phyloP scores from a whole-genome alignment of 30 jellyfish, hydroid and myxozoan species.

The Euphysa ruthae region DNA sequence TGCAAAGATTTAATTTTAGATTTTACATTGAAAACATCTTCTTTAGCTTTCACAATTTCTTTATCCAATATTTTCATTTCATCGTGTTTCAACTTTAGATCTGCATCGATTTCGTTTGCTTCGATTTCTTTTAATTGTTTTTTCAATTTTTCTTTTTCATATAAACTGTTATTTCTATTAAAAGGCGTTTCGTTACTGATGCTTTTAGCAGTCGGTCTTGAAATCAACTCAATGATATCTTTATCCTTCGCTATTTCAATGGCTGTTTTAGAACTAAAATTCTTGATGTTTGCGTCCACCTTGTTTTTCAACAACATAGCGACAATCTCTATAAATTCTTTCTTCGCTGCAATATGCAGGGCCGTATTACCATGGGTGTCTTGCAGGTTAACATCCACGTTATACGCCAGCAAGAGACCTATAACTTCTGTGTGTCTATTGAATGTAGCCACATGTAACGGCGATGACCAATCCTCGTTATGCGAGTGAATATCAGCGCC shows the following conservation, averaged over 20 bases:
- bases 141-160: too few relatives aligned
- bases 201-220: too few relatives aligned
- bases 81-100: too few relatives aligned
- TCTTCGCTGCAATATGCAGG: constrained; percentile 7
- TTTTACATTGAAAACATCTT: too few relatives aligned
- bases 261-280: not conserved
- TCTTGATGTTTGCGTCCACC: not conserved
- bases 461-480: constrained; percentile 22
- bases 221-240: too few relatives aligned
- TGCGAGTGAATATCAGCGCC: constrained; percentile 17
- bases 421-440: constrained; percentile 10
- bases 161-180: too few relatives aligned
- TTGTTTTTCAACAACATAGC: not conserved
- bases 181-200: too few relatives aligned
- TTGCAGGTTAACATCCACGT: not conserved
- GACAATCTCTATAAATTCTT: not conserved
- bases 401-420: constrained; percentile 1
- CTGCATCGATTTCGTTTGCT: too few relatives aligned
- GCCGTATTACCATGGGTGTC: constrained; percentile 25
- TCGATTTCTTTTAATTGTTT: too few relatives aligned
- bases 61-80: too few relatives aligned
- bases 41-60: too few relatives aligned
- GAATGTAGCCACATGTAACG: constrained; percentile 8
- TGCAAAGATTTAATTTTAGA: too few relatives aligned
- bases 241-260: constrained; percentile 2